phyloP scores from a whole-genome alignment of 2,797 vertebrate species.

The Smutsia temminckii region DNA sequence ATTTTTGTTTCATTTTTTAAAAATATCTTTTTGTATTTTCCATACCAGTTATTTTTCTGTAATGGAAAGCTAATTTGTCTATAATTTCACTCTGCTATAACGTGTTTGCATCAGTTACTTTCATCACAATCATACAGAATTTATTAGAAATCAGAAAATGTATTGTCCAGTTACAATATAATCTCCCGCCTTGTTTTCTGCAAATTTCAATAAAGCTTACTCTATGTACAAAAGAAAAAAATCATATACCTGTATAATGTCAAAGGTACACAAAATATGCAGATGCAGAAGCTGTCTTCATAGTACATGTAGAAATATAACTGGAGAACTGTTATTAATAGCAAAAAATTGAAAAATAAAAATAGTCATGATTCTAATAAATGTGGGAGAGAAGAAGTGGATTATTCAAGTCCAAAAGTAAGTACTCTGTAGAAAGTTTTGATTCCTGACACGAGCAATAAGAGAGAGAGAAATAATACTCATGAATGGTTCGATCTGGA shows the following conservation, averaged over 20 bases:
- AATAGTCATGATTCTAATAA: neutral
- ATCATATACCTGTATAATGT: neutral
- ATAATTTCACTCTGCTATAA: neutral
- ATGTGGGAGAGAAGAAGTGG: neutral
- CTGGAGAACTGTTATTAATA: neutral
- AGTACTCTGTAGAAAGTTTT: neutral
- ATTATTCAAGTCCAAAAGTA: conserved; percentile 6
- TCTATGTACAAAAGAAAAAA: neutral
- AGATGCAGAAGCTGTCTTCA: neutral
- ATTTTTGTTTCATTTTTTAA: neutral
- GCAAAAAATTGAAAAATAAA: neutral
- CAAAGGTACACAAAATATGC: neutral
- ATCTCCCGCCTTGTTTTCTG: neutral
- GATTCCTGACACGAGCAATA: neutral
- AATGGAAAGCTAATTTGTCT: neutral
- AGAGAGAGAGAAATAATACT: neutral
- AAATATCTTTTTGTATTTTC: neutral
- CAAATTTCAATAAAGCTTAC: conserved; percentile 43
- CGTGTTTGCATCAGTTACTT: neutral
- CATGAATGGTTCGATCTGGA: neutral
- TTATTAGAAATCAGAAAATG: conserved; percentile 20
- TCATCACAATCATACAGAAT: neutral
- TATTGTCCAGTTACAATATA: neutral
- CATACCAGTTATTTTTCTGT: conserved; percentile 10
- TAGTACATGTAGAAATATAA: neutral